Percentiles rank a stretch among this genome's conserved stretches.
These are phyloP conservation scores for Catamblyrhynchus diadema DNA, from an alignment of 2,797 vertebrate species.

Conservation along the genomic window DNA sequence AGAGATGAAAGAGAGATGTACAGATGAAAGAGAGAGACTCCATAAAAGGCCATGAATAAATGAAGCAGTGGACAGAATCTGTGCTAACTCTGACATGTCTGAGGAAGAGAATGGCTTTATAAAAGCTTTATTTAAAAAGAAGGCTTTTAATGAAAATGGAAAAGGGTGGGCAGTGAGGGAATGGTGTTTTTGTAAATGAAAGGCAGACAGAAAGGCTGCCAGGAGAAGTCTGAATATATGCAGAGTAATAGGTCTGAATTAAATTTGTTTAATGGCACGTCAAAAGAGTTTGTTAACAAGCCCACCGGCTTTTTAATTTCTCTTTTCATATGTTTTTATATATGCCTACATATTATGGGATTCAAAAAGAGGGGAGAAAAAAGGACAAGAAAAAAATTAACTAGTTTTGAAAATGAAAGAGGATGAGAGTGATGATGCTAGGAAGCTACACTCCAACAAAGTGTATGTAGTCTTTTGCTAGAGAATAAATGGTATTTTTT, in stretches of 20 bases:
- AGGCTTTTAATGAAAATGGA: conserved; percentile 45
- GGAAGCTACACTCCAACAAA: background rate
- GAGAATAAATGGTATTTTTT: background rate
- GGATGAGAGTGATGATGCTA: background rate
- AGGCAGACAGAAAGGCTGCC: background rate
- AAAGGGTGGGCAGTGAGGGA: background rate
- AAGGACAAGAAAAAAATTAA: background rate
- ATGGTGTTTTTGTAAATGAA: conserved; percentile 31
- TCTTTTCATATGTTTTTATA: background rate
- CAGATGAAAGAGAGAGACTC: conserved; percentile 28
- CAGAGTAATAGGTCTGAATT: background rate
- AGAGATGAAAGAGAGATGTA: conserved; percentile 35
- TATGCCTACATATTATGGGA: background rate
- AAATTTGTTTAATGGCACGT: conserved; percentile 23
- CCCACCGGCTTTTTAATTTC: conserved; percentile 7
- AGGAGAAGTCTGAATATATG: background rate
- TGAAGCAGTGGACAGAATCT: conserved; percentile 7
- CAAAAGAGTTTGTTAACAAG: conserved; percentile 8
- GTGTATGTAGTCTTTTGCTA: background rate
- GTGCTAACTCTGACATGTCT: background rate
- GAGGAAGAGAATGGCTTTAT: conserved; percentile 25
- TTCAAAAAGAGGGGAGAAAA: background rate
- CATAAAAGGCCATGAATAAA: conserved; percentile 41
- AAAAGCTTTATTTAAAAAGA: conserved; percentile 38
- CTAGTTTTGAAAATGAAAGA: background rate